Evolutionary conservation across 2,113 vertebrate genomes (phyloP).

Genomic region (Electrona antarctica): DNA sequence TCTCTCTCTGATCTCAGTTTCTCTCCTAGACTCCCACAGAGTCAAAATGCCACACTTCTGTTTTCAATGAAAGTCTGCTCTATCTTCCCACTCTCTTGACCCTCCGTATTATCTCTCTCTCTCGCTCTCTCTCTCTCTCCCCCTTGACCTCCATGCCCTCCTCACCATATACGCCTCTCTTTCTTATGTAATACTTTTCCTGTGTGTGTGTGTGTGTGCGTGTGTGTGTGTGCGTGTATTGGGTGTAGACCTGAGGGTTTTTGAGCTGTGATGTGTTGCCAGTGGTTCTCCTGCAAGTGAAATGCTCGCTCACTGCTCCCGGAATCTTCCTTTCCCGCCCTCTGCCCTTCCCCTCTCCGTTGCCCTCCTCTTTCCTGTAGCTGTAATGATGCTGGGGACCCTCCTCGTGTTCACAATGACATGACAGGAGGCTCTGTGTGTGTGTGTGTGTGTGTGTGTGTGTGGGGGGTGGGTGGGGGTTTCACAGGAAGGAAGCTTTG

Average conservation of each 20-base stretch:
- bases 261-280: too few relatives aligned
- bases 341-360: too few relatives aligned
- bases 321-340: too few relatives aligned
- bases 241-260: not conserved
- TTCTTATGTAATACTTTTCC: not conserved
- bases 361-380: too few relatives aligned
- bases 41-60: too few relatives aligned
- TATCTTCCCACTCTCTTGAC: not conserved
- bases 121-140: not conserved
- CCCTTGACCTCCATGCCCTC: not conserved
- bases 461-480: slow-evolving; percentile 8
- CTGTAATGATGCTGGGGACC: too few relatives aligned
- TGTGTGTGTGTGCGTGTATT: slow-evolving; percentile 24
- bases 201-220: slow-evolving; percentile 3
- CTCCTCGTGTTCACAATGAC: too few relatives aligned
- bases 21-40: not conserved
- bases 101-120: not conserved
- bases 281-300: too few relatives aligned
- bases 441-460: slow-evolving; percentile 32
- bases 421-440: slow-evolving; percentile 12
- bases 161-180: not conserved
- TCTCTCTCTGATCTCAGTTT: not conserved
- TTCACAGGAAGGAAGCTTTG: slow-evolving; percentile 71
- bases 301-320: too few relatives aligned
- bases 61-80: not conserved